Conservation (phyloP, 2,113 vertebrate genomes). For the Callipepla squamata region DNA sequence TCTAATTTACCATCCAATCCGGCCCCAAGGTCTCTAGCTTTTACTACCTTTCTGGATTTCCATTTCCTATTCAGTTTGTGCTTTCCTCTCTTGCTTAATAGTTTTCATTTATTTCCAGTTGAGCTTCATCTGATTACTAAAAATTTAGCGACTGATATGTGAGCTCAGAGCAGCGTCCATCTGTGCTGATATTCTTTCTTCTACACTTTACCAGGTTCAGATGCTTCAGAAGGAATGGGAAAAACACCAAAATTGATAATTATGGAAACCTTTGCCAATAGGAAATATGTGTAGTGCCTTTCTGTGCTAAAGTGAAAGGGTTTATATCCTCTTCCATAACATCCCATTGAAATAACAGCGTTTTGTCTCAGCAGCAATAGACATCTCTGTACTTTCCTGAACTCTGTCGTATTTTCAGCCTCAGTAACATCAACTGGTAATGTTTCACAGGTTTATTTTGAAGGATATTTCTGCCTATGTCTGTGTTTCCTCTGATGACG, state of each 20-base stretch:
- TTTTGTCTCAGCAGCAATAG: background rate
- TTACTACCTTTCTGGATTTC: background rate
- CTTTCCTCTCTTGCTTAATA: background rate
- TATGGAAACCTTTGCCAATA: background rate
- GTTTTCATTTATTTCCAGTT: background rate
- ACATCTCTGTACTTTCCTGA: background rate
- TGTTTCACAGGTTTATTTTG: background rate
- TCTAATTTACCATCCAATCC: constrained; percentile 63
- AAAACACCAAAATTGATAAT: background rate
- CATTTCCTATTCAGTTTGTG: constrained; percentile 20
- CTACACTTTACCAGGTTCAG: background rate
- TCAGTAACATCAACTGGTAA: background rate
- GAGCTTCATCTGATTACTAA: constrained; percentile 14
- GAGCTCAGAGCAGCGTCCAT: background rate
- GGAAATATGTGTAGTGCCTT: background rate
- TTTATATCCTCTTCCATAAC: background rate
- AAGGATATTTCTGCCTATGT: background rate
- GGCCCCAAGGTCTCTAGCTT: constrained; percentile 44
- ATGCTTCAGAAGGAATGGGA: background rate
- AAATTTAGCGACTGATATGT: background rate
- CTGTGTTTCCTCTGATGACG: background rate
- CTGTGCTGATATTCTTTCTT: background rate
- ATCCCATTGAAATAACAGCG: background rate
- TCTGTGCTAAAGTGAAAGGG: background rate
- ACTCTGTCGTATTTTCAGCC: background rate